phyloP scores from a whole-genome alignment of 2,888 invertebrate genomes.

The Drosophila phalerata region DNA sequence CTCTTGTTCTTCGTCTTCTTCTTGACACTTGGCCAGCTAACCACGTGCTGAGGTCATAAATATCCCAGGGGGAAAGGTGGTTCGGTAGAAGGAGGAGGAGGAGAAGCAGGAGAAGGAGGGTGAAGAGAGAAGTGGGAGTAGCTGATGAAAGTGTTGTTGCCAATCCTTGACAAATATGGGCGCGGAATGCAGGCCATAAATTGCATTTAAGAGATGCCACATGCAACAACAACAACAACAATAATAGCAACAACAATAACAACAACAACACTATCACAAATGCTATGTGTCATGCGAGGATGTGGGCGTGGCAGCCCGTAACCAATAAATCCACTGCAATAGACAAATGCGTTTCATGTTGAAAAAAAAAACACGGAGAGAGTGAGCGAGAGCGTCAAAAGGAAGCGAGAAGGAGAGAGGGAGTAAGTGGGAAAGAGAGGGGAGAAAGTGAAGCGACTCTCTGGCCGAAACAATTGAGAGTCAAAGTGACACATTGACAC shows the following conservation, averaged over 20 bases:
- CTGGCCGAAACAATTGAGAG: conserved; percentile 70
- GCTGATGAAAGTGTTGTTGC: conserved; percentile 13
- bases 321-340: conserved; percentile 66
- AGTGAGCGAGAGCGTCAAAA: not conserved
- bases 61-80: not conserved
- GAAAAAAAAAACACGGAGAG: not conserved
- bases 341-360: conserved; percentile 66
- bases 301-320: conserved; percentile 46
- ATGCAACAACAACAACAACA: conserved; percentile 6
- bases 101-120: not conserved
- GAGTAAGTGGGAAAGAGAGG: not conserved
- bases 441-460: conserved; percentile 16
- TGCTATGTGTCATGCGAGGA: conserved; percentile 40
- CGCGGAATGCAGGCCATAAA: conserved; percentile 47
- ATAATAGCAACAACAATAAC: not conserved
- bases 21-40: not conserved
- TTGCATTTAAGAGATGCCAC: conserved; percentile 47
- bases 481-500: conserved; percentile 76
- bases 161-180: conserved; percentile 30
- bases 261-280: conserved; percentile 10
- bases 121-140: not conserved
- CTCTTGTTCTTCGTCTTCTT: not conserved
- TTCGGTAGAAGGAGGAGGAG: not conserved
- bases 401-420: not conserved
- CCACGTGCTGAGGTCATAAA: conserved; percentile 31